These are phyloP conservation scores for Morelia viridis DNA, from an alignment of 2,797 vertebrate genomes.

Conservation along the genomic window DNA sequence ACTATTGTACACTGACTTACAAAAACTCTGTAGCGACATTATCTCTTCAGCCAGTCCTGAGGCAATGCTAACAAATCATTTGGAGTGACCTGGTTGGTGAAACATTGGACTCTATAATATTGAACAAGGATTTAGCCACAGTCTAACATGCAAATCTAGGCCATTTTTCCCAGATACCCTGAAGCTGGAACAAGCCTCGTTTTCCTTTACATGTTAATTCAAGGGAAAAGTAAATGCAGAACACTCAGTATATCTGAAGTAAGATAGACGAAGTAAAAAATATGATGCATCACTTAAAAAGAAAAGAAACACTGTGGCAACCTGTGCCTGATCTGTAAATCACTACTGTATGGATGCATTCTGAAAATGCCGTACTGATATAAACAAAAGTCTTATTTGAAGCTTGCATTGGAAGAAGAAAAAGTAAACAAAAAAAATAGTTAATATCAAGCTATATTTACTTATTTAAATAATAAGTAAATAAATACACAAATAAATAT, in stretches of 20 bases:
- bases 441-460: constrained; percentile 57
- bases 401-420: constrained; percentile 51
- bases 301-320: constrained; percentile 20
- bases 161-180: neutral
- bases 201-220: neutral
- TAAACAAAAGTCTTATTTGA: constrained; percentile 55
- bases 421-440: constrained; percentile 28
- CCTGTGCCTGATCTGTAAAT: constrained; percentile 40
- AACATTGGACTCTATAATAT: neutral
- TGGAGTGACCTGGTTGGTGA: constrained; percentile 21
- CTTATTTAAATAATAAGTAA: neutral
- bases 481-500: neutral
- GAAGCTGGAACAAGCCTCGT: constrained; percentile 1
- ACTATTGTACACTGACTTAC: constrained; percentile 41
- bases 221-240: constrained; percentile 2
- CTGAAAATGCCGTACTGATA: constrained; percentile 58
- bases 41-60: neutral
- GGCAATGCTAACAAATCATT: neutral
- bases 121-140: constrained; percentile 3
- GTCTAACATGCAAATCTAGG: neutral
- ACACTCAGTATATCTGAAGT: neutral
- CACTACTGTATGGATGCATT: neutral
- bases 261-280: neutral
- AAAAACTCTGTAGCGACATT: neutral
- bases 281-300: neutral